Conservation (phyloP, 1,140 invertebrate genomes). For the Elysia chlorotica region DNA sequence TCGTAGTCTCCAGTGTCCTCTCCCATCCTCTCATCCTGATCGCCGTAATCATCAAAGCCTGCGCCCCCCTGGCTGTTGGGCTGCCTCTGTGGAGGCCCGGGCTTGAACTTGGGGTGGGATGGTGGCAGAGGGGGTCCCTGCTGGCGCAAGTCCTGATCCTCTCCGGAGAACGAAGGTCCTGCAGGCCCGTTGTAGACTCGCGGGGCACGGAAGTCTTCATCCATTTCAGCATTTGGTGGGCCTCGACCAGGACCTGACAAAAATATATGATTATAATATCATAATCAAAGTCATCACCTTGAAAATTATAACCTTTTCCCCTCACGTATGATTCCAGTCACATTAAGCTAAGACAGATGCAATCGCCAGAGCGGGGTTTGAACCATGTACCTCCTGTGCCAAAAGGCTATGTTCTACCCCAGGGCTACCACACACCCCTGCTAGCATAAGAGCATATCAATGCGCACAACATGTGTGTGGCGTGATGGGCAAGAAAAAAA, state of each 20-base stretch:
- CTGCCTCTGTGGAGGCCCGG: background rate
- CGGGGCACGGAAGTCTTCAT: conserved; percentile 17
- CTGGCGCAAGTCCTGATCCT: conserved; percentile 8
- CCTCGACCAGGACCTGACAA: background rate
- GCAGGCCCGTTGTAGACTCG: conserved; percentile 2
- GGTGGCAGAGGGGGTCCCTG: background rate
- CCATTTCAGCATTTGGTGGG: conserved; percentile 2
- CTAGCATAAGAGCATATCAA: no score
- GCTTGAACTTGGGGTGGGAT: background rate
- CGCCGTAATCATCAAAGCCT: conserved; percentile 10
- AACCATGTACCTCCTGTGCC: background rate
- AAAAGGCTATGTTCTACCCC: background rate
- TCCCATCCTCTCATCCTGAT: conserved; percentile 16
- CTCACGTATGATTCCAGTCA: background rate
- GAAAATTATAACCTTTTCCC: background rate
- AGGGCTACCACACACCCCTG: background rate
- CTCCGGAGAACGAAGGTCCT: conserved; percentile 1
- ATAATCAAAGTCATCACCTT: background rate
- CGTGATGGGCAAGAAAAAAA: no score
- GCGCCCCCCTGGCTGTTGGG: background rate
- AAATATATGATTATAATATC: background rate
- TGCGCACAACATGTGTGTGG: no score
- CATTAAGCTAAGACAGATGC: background rate
- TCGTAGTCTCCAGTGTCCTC: conserved; percentile 15
- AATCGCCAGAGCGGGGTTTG: background rate